Percentiles rank a stretch among this genome's conserved stretches.
Evolutionary conservation across 2,797 vertebrate species (phyloP).

Genomic region (Dromococcyx pavoninus): DNA sequence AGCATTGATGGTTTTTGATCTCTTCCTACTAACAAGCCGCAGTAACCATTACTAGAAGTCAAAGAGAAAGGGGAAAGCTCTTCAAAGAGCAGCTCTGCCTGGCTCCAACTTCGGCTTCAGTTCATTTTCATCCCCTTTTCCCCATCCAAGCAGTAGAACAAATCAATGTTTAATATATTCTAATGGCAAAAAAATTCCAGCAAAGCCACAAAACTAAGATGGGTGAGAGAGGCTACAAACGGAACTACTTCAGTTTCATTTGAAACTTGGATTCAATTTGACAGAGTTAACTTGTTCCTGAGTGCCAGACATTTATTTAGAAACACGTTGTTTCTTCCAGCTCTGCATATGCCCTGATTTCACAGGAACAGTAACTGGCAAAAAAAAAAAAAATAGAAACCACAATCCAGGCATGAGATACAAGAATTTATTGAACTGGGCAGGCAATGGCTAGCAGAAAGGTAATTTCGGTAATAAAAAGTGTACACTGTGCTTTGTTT

Average conservation of each 20-base stretch:
- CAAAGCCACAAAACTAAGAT: neutral
- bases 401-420: neutral
- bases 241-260: neutral
- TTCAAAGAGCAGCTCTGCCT: neutral
- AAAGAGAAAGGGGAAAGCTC: neutral
- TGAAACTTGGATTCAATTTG: slow-evolving; percentile 20
- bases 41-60: neutral
- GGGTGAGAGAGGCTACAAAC: neutral
- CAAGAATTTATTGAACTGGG: slow-evolving; percentile 41
- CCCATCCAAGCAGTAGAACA: neutral
- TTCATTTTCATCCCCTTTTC: neutral
- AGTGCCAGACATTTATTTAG: slow-evolving; percentile 40
- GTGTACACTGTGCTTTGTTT: slow-evolving; percentile 38
- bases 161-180: neutral
- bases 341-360: neutral
- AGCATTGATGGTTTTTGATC: slow-evolving; percentile 37
- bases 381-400: neutral
- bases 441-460: neutral
- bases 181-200: neutral
- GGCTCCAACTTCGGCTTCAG: neutral
- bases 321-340: slow-evolving; percentile 28
- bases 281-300: slow-evolving; percentile 27
- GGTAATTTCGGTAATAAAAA: slow-evolving; percentile 31
- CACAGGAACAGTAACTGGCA: slow-evolving; percentile 10
- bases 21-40: neutral